These are phyloP conservation scores for Drosophila melanocephala DNA, from an alignment of 2,888 invertebrate genomes.

Conservation along the genomic window DNA sequence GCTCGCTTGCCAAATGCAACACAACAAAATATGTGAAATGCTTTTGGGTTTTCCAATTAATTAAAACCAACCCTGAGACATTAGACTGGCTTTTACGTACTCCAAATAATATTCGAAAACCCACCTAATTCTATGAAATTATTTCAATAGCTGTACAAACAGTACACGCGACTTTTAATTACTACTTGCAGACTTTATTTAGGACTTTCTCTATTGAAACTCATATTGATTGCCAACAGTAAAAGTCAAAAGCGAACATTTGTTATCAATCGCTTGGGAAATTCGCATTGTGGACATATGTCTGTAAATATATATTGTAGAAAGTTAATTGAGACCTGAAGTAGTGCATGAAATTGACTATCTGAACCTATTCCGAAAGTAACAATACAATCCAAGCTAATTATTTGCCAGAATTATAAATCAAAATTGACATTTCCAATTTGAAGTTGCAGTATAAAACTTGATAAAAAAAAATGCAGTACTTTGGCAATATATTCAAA, in stretches of 20 bases:
- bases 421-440: not conserved
- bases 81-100: not conserved
- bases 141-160: conserved; percentile 40
- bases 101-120: conserved; percentile 7
- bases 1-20: not conserved
- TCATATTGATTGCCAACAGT: conserved; percentile 28
- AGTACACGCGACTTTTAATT: conserved; percentile 55
- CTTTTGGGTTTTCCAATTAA: conserved; percentile 66
- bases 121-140: conserved; percentile 53
- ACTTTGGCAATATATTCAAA: not conserved
- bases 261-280: conserved; percentile 43
- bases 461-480: not conserved
- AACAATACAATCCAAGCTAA: not conserved
- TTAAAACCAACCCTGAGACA: conserved; percentile 49
- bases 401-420: not conserved
- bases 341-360: not conserved
- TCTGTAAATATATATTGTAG: not conserved
- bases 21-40: conserved; percentile 50
- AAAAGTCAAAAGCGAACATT: conserved; percentile 4
- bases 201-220: not conserved
- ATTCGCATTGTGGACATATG: conserved; percentile 31
- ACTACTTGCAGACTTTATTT: not conserved
- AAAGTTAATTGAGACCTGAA: not conserved
- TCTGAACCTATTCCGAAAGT: not conserved
- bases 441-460: not conserved